Evolutionary conservation across 2,797 vertebrate species (phyloP).

Genomic region (Melopsittacus undulatus): DNA sequence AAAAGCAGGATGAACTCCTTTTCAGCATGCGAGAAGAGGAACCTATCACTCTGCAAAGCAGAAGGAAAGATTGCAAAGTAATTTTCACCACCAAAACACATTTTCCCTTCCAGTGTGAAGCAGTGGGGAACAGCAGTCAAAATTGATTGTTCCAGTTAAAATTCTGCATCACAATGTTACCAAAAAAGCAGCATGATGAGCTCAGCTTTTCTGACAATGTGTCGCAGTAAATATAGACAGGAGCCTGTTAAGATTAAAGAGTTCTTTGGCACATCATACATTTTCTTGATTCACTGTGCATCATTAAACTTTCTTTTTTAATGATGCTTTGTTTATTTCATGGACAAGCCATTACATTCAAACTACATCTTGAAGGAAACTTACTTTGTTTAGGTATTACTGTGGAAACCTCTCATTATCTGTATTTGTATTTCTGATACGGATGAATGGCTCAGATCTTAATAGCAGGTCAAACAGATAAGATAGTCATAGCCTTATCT

Average conservation of each 20-base stretch:
- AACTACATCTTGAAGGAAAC: conserved; percentile 60
- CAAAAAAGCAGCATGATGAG: neutral
- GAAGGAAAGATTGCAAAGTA: neutral
- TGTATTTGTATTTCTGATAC: conserved; percentile 28
- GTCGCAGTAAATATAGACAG: neutral
- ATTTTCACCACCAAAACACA: conserved; percentile 9
- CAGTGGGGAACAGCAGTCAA: conserved; percentile 39
- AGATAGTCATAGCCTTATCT: neutral
- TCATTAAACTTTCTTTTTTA: conserved; percentile 43
- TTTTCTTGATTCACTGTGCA: conserved; percentile 62
- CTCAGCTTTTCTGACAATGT: neutral
- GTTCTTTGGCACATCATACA: neutral
- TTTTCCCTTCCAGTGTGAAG: neutral
- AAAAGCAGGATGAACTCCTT: neutral
- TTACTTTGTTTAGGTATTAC: neutral
- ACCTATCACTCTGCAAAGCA: neutral
- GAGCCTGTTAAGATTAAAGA: neutral
- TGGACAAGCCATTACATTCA: conserved; percentile 60
- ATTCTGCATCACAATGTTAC: neutral
- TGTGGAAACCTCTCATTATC: conserved; percentile 37
- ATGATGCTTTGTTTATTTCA: conserved; percentile 67
- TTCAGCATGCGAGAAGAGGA: neutral
- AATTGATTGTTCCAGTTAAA: conserved; percentile 52
- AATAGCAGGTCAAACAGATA: neutral
- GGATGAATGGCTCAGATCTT: neutral